Base-by-base conservation (phyloP, 2,888 invertebrate species). In the Spodoptera exigua region DNA sequence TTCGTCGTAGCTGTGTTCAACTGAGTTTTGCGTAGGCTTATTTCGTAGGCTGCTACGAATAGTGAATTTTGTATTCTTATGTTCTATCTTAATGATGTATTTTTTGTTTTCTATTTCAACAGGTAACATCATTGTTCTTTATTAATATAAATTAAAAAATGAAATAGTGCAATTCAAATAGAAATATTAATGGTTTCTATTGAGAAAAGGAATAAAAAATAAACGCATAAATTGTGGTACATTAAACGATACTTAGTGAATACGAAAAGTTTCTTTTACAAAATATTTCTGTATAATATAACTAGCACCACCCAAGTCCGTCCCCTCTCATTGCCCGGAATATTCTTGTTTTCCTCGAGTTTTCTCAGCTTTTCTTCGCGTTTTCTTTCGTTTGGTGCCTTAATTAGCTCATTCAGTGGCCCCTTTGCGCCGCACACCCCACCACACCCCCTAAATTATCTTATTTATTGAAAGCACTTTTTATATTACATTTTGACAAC, bases 401-500 rank as follows among this genome's bases (percentile, higher is more conserved):
- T 94, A 94, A 94, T 94, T 94, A 94, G 93, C 92, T 92, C 92
- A 94, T 94, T 94, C 93, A 93, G 85, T 74, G 81, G 74, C 82
- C 78, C 82, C 79, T 79, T 79, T 74, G 67, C 71, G 70, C 78
- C 79, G 73, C 77, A 63, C 67, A 63, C 67, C 68, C 66, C 79
- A 66, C 74, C 77, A 65, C 71, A 70, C 70, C 76, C 85, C 85
- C 86, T 83, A 88, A 89, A 90, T 90, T 88, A 90, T 89, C 89
- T 89, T 93, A 90, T 93, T 92, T 93, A 93, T 92, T 90, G 93
- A 87, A 89, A 89, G 86, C 87, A 91, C 90, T 92, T 92, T n/a
- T 91, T 92, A 91, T 91, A 89, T 90, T 90, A 87, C 87, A 86
- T 87, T 89, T 88, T 87, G 82, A 85, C 80, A 83, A 80, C 85